These are phyloP conservation scores for Actinernus sp. DNA, from an alignment of 92 coral and sea anemone species.

Conservation along the genomic window DNA sequence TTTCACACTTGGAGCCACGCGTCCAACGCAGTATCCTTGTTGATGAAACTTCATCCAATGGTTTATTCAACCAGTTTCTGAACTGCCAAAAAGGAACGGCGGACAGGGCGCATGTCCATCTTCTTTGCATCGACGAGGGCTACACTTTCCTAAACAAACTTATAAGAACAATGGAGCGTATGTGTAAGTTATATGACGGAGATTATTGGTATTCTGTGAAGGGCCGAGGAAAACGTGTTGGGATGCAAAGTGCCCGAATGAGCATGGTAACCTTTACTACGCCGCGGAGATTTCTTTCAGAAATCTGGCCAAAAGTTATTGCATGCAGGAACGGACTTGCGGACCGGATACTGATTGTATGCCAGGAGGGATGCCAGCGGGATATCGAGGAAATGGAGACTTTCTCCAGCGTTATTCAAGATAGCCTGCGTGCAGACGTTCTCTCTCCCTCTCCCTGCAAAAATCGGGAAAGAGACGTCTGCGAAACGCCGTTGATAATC, in stretches of 20 bases:
- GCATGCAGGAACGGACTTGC: conserved; percentile 33
- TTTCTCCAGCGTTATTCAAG: too few relatives aligned
- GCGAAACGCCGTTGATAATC: too few relatives aligned
- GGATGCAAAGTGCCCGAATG: conserved; percentile 28
- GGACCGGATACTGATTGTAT: not conserved
- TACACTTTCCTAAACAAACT: conserved; percentile 17
- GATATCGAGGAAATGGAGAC: conserved; percentile 23
- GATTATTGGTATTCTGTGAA: conserved; percentile 36
- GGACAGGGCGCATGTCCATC: too few relatives aligned
- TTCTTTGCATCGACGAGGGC: too few relatives aligned
- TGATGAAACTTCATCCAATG: conserved; percentile 56
- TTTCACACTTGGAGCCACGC: conserved; percentile 43
- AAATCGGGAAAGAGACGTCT: too few relatives aligned
- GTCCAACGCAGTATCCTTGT: conserved; percentile 35
- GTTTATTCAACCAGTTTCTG: conserved; percentile 55
- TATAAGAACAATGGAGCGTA: conserved; percentile 20
- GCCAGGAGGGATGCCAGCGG: not conserved
- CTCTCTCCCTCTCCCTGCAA: too few relatives aligned
- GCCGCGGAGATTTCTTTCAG: conserved; percentile 30
- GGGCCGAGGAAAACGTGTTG: conserved; percentile 62
- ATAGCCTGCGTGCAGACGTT: too few relatives aligned
- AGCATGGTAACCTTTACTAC: conserved; percentile 34
- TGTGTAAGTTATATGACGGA: conserved; percentile 38
- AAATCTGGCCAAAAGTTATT: conserved; percentile 51
- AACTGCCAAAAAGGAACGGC: not conserved